Percentiles rank a stretch among this genome's conserved stretches.
Conservation (phyloP, 1,140 invertebrate species). For the Trinorchestia longiramus region DNA sequence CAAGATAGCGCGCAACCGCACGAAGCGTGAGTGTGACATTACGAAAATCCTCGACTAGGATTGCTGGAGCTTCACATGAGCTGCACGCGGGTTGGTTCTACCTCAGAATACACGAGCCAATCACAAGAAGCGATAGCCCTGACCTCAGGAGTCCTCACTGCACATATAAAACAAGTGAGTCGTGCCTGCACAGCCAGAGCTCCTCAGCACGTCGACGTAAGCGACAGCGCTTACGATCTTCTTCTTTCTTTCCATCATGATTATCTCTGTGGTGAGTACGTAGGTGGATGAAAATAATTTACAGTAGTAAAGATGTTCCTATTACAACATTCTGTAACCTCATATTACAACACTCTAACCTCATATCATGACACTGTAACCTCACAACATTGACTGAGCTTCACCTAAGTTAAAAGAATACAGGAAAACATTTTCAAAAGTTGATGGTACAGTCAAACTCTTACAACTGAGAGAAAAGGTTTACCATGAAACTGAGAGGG, state of each 20-base stretch:
- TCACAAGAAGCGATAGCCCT: background rate
- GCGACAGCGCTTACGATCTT: background rate
- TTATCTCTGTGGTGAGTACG: slow-evolving; percentile 8
- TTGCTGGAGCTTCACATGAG: background rate
- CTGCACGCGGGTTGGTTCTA: background rate
- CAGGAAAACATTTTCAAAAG: too few relatives aligned
- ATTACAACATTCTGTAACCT: too few relatives aligned
- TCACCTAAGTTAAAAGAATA: too few relatives aligned
- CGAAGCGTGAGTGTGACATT: background rate
- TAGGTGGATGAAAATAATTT: too few relatives aligned
- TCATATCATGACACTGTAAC: too few relatives aligned
- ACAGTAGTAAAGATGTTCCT: too few relatives aligned
- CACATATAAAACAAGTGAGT: background rate
- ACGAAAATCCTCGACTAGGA: background rate
- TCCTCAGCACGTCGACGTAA: background rate
- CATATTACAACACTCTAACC: too few relatives aligned
- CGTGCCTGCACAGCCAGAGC: background rate
- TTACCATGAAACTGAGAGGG: too few relatives aligned
- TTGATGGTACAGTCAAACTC: too few relatives aligned
- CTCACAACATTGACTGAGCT: too few relatives aligned
- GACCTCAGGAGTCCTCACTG: background rate
- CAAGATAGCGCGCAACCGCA: background rate
- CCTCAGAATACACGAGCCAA: background rate
- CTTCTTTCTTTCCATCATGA: background rate
- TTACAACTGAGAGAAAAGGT: too few relatives aligned